A percentile compares a stretch with the other conserved stretches of the same genome.
phyloP scores from a whole-genome alignment of 2,797 vertebrate genomes.

The Glossophaga mutica region DNA sequence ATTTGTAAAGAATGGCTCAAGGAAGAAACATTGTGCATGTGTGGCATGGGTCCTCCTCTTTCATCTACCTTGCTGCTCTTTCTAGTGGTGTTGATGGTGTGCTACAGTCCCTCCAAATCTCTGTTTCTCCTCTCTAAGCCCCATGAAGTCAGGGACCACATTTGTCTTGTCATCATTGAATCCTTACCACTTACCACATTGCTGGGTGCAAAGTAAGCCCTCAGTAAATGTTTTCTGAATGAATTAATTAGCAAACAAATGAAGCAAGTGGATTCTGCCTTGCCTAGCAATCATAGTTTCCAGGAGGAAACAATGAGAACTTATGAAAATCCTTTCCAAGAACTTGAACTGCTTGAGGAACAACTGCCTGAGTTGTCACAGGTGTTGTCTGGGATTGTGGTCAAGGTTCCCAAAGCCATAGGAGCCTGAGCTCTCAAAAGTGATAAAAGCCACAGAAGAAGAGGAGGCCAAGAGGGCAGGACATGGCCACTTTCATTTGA shows the following conservation, averaged over 20 bases:
- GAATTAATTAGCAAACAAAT: constrained; percentile 1
- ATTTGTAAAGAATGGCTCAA: neutral
- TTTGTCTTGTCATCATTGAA: neutral
- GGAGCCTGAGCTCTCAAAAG: neutral
- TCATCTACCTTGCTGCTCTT: neutral
- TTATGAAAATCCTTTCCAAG: constrained; percentile 15
- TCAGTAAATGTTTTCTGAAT: constrained; percentile 24
- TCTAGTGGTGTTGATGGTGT: neutral
- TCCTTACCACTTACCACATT: neutral
- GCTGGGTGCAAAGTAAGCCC: neutral
- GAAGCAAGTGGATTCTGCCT: constrained; percentile 2
- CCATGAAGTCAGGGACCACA: neutral
- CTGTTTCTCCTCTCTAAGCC: neutral
- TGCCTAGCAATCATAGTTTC: neutral
- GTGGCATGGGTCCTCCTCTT: neutral
- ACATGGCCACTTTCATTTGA: neutral
- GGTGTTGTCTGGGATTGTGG: neutral
- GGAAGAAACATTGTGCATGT: neutral
- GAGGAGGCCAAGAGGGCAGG: neutral
- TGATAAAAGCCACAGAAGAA: neutral
- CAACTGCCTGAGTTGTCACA: neutral
- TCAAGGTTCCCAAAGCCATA: neutral
- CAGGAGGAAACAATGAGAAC: constrained; percentile 1
- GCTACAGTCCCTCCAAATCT: neutral
- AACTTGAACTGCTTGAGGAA: neutral